A percentile compares a stretch with the other conserved stretches of the same genome.
Conservation (phyloP, 2,888 invertebrate species). For the Rhingia campestris region DNA sequence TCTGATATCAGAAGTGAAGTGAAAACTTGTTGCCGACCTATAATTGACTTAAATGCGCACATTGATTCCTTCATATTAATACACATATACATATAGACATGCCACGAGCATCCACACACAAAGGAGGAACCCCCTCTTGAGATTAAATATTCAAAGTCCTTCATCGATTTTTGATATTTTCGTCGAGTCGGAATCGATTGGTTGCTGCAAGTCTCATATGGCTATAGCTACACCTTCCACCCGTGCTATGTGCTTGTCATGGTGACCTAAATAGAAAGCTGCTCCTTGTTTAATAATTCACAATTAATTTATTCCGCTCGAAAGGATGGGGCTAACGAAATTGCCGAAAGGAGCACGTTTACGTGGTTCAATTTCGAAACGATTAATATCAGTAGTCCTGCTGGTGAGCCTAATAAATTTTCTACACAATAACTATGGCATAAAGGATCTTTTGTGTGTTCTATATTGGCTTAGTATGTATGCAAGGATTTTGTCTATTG, state of each 20-base stretch:
- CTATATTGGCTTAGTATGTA: background rate
- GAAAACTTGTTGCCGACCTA: too few relatives aligned
- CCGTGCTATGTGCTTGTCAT: constrained; percentile 5
- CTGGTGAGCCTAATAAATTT: constrained; percentile 16
- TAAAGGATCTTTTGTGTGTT: background rate
- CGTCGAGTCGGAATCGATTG: constrained; percentile 20
- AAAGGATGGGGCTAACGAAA: background rate
- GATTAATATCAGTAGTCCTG: constrained; percentile 1
- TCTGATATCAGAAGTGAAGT: too few relatives aligned
- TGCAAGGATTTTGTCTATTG: too few relatives aligned
- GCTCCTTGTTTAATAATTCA: constrained; percentile 59
- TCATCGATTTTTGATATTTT: constrained; percentile 5
- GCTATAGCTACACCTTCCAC: background rate
- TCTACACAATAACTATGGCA: background rate
- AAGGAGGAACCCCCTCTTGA: too few relatives aligned
- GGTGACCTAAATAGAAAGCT: constrained; percentile 55
- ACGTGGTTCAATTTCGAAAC: background rate
- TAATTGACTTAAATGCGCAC: too few relatives aligned
- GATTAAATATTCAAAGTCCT: too few relatives aligned
- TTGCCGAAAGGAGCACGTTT: background rate
- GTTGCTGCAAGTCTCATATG: constrained; percentile 17
- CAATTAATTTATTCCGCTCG: constrained; percentile 44
- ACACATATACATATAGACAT: too few relatives aligned
- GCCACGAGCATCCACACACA: too few relatives aligned
- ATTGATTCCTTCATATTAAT: too few relatives aligned